Evolutionary conservation across 2,113 vertebrate genomes (phyloP), one percentile per base, ranked within the genome.

Genomic region (Sinocyclocheilus rhinocerous): DNA sequence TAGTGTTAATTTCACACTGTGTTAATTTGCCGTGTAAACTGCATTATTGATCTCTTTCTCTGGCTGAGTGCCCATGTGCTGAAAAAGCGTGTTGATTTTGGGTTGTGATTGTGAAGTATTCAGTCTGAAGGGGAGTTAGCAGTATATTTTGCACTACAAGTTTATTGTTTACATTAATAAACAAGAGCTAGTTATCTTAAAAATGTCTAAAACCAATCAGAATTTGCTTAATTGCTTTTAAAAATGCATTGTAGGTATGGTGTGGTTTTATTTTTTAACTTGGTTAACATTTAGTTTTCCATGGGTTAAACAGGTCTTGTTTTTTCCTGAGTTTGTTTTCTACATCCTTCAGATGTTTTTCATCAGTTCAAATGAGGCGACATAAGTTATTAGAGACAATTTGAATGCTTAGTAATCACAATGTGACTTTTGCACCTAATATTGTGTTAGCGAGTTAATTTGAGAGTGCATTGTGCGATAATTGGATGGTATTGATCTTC

Each of bases 1-100:
- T 22, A 12, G 69, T 55, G 75, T 77, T 77, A 18, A 76, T 76
- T 26, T 76, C 45, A 48, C 45, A 50, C 73, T 76, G 39, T 26
- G 73, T 76, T 76, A 77, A 77, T 52, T 76, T 76, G 42, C 42
- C 22, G 1, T 55, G 76, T 55, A 33, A 55, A 77, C 26, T 33
- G 24, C 24, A 29, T 77, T 55, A 77, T 77, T 55, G 76, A 77
- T 55, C 76, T 33, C 48, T 55, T 29, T 55, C 9, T 33, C 15
- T 0, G 16, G 76, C 76, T 26, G 13, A 76, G 42, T 16, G 42
- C n/a, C n/a, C 42, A 12, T 36, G 29, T 70, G 29, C 67, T 0
- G 1, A 70, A 6, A 72, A 42, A 48, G 72, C 72, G 50, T 16
- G 72, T 50, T 9, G 42, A 26, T 76, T 76, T 50, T 76, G 39